Percentiles rank a stretch among this genome's conserved stretches.
phyloP scores from a whole-genome alignment of 2,797 vertebrate species.

The Tragelaphus eurycerus region DNA sequence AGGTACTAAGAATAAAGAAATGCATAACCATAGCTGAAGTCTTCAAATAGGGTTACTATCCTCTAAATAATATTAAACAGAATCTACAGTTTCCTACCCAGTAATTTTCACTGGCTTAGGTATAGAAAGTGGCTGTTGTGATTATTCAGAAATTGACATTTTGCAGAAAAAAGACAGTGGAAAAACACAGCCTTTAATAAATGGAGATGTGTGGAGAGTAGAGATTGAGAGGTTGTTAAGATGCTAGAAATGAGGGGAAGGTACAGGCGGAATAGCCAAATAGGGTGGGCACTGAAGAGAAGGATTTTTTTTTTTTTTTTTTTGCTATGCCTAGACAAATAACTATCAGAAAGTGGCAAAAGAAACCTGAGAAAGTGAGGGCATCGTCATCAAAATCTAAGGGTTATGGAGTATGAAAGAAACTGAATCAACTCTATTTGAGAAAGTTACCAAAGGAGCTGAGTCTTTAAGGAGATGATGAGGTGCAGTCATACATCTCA shows the following conservation, averaged over 20 bases:
- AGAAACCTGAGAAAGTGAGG: not conserved
- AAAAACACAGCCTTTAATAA: not conserved
- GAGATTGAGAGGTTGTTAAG: not conserved
- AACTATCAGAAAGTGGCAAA: not conserved
- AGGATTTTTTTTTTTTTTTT: not conserved
- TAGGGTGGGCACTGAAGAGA: not conserved
- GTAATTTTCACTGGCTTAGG: not conserved
- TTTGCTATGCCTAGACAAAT: not conserved
- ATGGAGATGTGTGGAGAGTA: not conserved
- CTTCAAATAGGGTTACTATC: not conserved
- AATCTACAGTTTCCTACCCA: not conserved
- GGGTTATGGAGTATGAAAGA: not conserved
- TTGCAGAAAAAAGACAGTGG: not conserved
- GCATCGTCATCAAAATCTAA: not conserved
- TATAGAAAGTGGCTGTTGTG: not conserved
- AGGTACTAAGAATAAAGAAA: not conserved
- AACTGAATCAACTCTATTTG: not conserved
- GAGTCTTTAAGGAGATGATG: not conserved
- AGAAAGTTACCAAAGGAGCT: not conserved
- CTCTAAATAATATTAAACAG: not conserved
- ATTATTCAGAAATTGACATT: not conserved
- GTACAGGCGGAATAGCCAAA: not conserved
- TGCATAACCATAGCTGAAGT: not conserved
- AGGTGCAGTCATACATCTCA: not conserved
- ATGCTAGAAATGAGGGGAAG: not conserved